These are phyloP conservation scores for Podilymbus podiceps DNA, from an alignment of 2,113 vertebrate genomes.

Conservation along the genomic window DNA sequence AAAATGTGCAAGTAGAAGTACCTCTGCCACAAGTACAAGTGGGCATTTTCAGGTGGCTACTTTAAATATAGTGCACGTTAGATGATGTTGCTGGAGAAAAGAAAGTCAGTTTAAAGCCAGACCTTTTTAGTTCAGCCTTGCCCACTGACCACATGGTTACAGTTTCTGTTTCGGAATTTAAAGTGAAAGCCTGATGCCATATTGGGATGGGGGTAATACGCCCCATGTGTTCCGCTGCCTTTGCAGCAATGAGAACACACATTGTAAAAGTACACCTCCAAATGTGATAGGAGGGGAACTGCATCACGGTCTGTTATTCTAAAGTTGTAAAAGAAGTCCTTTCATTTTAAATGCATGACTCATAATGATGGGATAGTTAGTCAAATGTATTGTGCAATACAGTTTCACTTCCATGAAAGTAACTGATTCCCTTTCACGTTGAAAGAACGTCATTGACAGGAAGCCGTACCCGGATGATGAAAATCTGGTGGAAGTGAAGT, in stretches of 20 bases:
- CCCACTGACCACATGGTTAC: neutral
- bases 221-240: neutral
- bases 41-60: neutral
- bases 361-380: neutral
- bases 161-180: neutral
- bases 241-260: too few species aligned
- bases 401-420: neutral
- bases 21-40: neutral
- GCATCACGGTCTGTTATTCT: neutral
- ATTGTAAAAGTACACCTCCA: neutral
- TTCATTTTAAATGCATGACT: neutral
- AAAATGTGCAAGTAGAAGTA: neutral
- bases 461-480: constrained; percentile 92
- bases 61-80: neutral
- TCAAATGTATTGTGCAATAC: neutral
- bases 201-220: neutral
- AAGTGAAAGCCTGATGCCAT: neutral
- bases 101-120: neutral
- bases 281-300: neutral
- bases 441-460: constrained; percentile 88
- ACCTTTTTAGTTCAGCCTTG: neutral
- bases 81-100: neutral
- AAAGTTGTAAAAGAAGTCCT: neutral
- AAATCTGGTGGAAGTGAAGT: constrained; percentile 92
- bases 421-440: neutral